Percentiles rank a stretch among this genome's conserved stretches.
Evolutionary conservation across 2,797 vertebrate species (phyloP).

Genomic region (Diplodus sargus): DNA sequence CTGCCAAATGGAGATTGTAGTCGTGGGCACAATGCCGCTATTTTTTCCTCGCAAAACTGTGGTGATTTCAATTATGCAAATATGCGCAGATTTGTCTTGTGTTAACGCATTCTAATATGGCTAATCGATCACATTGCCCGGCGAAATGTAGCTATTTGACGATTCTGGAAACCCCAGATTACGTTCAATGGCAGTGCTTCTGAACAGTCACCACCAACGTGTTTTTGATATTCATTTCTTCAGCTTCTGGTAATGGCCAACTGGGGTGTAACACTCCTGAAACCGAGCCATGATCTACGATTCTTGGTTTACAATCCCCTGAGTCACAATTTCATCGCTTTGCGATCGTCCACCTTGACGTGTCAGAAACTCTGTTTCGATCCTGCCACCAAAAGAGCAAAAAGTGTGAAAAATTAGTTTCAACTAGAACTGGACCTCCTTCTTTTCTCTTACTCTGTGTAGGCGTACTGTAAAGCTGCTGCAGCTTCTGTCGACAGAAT

Average conservation of each 20-base stretch:
- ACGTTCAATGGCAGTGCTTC: neutral
- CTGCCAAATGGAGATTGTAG: conserved; percentile 38
- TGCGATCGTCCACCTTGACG: too few relatives aligned
- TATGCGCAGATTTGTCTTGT: neutral
- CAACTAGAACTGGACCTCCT: too few relatives aligned
- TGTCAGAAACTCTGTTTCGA: too few relatives aligned
- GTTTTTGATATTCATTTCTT: neutral
- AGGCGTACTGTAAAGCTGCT: too few relatives aligned
- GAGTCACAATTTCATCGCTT: too few relatives aligned
- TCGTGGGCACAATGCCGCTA: conserved; percentile 26
- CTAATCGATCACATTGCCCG: neutral
- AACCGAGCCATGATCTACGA: too few relatives aligned
- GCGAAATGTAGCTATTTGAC: neutral
- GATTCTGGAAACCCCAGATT: neutral
- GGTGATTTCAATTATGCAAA: conserved; percentile 31
- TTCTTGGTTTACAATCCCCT: too few relatives aligned
- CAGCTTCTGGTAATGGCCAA: neutral
- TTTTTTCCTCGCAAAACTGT: neutral
- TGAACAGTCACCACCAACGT: neutral
- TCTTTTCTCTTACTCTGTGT: too few relatives aligned
- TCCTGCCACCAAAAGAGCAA: too few relatives aligned
- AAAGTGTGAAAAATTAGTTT: too few relatives aligned
- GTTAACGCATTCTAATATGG: neutral
- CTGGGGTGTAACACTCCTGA: neutral
- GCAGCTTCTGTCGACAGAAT: too few relatives aligned